Evolutionary conservation across 2,113 vertebrate genomes (phyloP).

Genomic region (Spheniscus mendiculus): DNA sequence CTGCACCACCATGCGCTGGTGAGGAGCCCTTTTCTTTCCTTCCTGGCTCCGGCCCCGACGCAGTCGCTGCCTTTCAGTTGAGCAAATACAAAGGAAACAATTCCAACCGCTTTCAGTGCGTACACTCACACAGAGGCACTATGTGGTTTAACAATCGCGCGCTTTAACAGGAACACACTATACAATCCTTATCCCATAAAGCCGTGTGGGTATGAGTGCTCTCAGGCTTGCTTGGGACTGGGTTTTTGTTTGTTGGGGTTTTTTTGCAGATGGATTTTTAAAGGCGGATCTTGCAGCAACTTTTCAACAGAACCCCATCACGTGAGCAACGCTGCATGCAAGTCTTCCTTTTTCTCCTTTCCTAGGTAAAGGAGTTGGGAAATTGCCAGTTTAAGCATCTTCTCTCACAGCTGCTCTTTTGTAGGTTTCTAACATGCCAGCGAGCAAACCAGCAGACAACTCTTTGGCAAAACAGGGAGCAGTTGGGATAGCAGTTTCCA

Average conservation of each 20-base stretch:
- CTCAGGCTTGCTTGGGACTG: neutral
- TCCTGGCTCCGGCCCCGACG: fast-evolving
- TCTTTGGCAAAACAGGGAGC: neutral
- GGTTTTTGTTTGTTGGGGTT: neutral
- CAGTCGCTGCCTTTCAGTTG: neutral
- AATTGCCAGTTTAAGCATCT: neutral
- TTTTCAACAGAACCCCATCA: neutral
- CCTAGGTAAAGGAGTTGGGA: neutral
- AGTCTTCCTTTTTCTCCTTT: neutral
- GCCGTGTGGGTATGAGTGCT: fast-evolving
- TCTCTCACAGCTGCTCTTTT: neutral
- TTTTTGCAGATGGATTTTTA: neutral
- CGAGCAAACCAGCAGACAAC: neutral
- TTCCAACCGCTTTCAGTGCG: neutral
- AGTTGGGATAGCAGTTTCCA: neutral
- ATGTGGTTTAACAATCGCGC: neutral
- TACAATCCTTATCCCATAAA: neutral
- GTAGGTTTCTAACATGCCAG: neutral
- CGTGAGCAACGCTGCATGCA: neutral
- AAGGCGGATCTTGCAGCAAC: neutral
- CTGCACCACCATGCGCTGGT: neutral
- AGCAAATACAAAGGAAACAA: neutral
- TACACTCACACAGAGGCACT: neutral
- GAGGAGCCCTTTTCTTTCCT: neutral
- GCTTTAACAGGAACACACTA: neutral